Base-by-base conservation (phyloP, 1,140 invertebrate species). In the Bombyx mandarina region DNA sequence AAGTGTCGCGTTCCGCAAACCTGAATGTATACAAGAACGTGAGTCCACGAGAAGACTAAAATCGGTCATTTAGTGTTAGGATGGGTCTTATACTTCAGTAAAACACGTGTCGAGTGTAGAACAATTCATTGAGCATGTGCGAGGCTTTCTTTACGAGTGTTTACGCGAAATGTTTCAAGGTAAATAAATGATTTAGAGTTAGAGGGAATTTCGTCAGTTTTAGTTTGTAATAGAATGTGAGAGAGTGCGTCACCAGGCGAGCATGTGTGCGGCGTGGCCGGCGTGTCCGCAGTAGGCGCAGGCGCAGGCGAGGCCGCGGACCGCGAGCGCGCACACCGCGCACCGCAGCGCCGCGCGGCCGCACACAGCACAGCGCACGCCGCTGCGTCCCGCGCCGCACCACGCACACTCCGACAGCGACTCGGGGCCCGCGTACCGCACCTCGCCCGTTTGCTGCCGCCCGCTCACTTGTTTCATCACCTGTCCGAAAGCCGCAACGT, bases 221-320 rank as follows among this genome's bases (percentile, higher is more conserved):
- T 35, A 35, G 26, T 35, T 35, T 35, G 26, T 35, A 35, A 35
- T 35, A 5, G 26, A 35, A 35, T 35, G 4, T 35, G 26, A 35
- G 26, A 4, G 51, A 90, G 76, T 94, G 94, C 45, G 91, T 83
- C 26, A 73, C 90, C 86, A 88, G 96, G 97, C 62, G 43, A 75
- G 58, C 67, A 78, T 73, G 61, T 82, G 77, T 4, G 97, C 95
- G 3, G 77, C 92, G 79, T 99, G 97, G 7, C 97, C 97, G 45
- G 96, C 97, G 88, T 99, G 97, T 1, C 96, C 95, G 86, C 97
- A 98, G 35, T 93, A 88, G 42, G 95, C 82, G 75, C 97, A 98
- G 63, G 94, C 93, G 71, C 93, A 94, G 10, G 94, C 92, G 1
- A 92, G 90, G 89, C 96, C 97, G 89, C 91, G 91, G 6, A 98